phyloP scores from a whole-genome alignment of 2,797 vertebrate genomes.

The Ctenochaetus hawaiiensis region DNA sequence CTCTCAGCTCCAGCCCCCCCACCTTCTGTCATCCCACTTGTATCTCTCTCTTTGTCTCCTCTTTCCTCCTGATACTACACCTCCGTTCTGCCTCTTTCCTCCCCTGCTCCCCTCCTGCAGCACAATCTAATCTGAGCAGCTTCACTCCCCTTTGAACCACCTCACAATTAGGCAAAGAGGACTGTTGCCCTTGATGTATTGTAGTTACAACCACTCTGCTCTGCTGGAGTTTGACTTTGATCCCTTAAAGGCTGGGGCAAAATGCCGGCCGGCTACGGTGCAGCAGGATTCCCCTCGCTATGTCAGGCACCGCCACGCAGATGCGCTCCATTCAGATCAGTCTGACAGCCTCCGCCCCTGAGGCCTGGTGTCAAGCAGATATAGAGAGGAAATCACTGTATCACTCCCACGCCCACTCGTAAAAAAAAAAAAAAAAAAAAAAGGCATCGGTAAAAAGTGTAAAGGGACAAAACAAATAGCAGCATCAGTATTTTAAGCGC shows the following conservation, averaged over 20 bases:
- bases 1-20: slow-evolving; percentile 38
- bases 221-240: slow-evolving; percentile 68
- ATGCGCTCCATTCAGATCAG: slow-evolving; percentile 27
- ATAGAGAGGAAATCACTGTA: slow-evolving; percentile 36
- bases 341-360: slow-evolving; percentile 28
- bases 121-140: slow-evolving; percentile 70
- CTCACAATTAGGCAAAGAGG: slow-evolving; percentile 62
- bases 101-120: slow-evolving; percentile 8
- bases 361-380: slow-evolving; percentile 40
- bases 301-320: slow-evolving; percentile 23
- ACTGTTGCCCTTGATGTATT: slow-evolving; percentile 50
- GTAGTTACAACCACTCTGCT: slow-evolving; percentile 60
- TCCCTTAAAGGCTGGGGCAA: slow-evolving; percentile 52
- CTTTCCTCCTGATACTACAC: slow-evolving; percentile 30
- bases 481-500: slow-evolving; percentile 55
- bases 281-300: slow-evolving; percentile 9
- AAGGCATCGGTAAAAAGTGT: slow-evolving; percentile 11
- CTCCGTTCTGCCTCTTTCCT: slow-evolving; percentile 17
- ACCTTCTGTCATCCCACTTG: slow-evolving; percentile 56
- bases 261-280: slow-evolving; percentile 5
- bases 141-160: slow-evolving; percentile 60
- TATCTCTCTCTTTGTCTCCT: slow-evolving; percentile 48
- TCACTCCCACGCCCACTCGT: slow-evolving; percentile 10
- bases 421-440: not conserved
- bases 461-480: slow-evolving; percentile 48